A percentile compares a stretch with the other conserved stretches of the same genome.
Evolutionary conservation across 2,888 invertebrate species (phyloP).

Genomic region (Parthenolecanium corni): DNA sequence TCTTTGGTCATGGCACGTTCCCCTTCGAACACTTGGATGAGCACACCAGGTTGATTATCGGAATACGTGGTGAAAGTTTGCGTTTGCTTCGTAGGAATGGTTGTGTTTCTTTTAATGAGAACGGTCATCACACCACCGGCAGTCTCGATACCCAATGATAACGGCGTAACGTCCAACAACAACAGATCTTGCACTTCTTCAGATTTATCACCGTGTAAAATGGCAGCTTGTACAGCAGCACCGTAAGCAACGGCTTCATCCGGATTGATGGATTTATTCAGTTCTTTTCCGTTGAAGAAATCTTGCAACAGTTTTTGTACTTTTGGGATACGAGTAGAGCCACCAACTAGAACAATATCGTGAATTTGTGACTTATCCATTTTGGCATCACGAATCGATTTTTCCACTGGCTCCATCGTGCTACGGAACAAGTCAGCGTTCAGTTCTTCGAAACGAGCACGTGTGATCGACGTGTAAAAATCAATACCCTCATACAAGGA

Average conservation of each 20-base stretch:
- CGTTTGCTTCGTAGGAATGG: conserved; percentile 92
- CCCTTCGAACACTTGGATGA: conserved; percentile 85
- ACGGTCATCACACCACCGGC: conserved; percentile 92
- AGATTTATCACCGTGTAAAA: conserved; percentile 71
- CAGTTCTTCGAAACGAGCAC: conserved; percentile 93
- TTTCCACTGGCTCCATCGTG: conserved; percentile 50
- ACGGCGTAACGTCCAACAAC: conserved; percentile 44
- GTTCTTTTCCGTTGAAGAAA: conserved; percentile 91
- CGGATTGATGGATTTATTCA: conserved; percentile 94
- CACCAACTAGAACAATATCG: conserved; percentile 59
- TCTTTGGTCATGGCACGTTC: conserved; percentile 93
- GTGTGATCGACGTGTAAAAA: conserved; percentile 43
- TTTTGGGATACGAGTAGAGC: conserved; percentile 92
- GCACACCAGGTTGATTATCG: conserved; percentile 93
- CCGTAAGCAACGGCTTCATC: conserved; percentile 97
- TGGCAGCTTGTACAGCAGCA: conserved; percentile 92
- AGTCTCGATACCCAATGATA: conserved; percentile 81
- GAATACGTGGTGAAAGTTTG: conserved; percentile 88
- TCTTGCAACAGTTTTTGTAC: conserved; percentile 92
- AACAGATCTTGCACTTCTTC: conserved; percentile 82
- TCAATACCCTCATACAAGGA: conserved; percentile 90
- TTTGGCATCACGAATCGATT: conserved; percentile 82
- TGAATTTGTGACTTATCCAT: conserved; percentile 85
- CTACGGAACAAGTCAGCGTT: conserved; percentile 88
- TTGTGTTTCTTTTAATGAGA: conserved; percentile 92